A percentile compares a stretch with the other conserved stretches of the same genome.
Conservation (phyloP, 2,113 vertebrate genomes). For the Scalopus aquaticus region DNA sequence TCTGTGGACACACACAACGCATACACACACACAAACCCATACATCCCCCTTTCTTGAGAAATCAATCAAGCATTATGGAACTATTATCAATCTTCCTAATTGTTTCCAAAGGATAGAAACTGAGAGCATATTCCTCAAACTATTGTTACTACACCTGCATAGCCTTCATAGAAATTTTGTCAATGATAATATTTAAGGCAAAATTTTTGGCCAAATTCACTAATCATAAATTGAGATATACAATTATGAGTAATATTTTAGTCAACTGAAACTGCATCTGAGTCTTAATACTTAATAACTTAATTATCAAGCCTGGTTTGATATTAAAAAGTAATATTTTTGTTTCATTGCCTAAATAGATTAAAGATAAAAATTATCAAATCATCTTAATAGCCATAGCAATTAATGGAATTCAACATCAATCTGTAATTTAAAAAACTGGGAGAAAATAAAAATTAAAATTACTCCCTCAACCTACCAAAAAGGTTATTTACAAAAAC, state of each 20-base stretch:
- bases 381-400: not conserved
- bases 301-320: not conserved
- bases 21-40: not conserved
- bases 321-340: not conserved
- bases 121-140: not conserved
- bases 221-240: not conserved
- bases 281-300: not conserved
- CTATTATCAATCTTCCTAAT: too few species aligned
- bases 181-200: not conserved
- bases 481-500: not conserved
- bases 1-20: not conserved
- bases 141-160: not conserved
- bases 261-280: not conserved
- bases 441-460: not conserved
- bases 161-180: not conserved
- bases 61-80: not conserved
- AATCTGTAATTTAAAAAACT: not conserved
- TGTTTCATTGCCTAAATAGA: not conserved
- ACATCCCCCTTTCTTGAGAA: not conserved
- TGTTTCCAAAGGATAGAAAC: not conserved
- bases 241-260: not conserved
- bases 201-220: not conserved
- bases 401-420: not conserved
- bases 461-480: not conserved
- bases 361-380: not conserved